Evolutionary conservation across 2,113 vertebrate species (phyloP).

Genomic region (Hippocampus barbouri): DNA sequence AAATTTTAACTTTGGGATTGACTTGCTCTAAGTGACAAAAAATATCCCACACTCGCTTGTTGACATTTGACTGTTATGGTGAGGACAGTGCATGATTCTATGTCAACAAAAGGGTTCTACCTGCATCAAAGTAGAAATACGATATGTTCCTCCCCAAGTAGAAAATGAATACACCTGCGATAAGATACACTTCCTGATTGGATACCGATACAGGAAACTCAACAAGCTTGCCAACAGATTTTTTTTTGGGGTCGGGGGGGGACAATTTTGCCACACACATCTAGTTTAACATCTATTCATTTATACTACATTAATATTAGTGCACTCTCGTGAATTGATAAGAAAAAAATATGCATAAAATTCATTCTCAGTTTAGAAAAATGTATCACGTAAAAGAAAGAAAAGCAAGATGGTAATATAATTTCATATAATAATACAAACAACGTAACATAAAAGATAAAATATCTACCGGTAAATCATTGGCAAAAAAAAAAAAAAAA

Average conservation of each 20-base stretch:
- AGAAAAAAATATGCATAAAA: no score
- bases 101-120: background rate
- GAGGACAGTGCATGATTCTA: background rate
- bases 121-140: background rate
- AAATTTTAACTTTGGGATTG: background rate
- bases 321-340: no score
- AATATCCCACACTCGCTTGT: background rate
- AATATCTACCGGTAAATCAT: background rate
- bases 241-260: no score
- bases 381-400: background rate
- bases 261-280: no score
- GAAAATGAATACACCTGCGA: background rate
- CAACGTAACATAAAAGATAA: no score
- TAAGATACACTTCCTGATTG: background rate
- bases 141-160: background rate
- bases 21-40: background rate
- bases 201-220: background rate
- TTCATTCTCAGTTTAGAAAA: no score
- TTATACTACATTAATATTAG: no score
- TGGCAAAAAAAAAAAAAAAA: background rate
- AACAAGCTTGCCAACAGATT: background rate
- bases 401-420: background rate
- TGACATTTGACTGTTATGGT: background rate
- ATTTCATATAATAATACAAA: no score
- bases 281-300: no score